phyloP scores from a whole-genome alignment of 2,113 vertebrate species.

The Tachysurus vachellii region DNA sequence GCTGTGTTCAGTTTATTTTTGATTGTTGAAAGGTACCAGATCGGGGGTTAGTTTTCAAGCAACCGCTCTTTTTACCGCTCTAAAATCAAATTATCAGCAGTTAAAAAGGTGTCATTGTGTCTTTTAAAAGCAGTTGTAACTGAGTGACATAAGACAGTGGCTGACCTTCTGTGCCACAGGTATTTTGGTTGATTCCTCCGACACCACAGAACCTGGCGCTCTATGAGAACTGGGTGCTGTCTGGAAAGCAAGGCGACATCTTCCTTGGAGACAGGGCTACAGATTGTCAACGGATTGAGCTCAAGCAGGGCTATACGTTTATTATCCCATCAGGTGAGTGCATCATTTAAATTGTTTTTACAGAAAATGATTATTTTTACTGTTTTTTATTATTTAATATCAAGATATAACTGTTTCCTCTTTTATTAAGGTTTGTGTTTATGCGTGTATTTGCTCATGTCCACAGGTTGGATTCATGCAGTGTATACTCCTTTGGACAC shows the following conservation, averaged over 20 bases:
- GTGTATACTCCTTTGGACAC: constrained; percentile 97
- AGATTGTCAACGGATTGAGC: constrained; percentile 93
- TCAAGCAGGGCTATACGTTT: constrained; percentile 95
- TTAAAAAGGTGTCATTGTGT: background rate
- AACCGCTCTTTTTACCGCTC: background rate
- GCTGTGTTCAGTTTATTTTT: background rate
- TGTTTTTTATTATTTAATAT: background rate
- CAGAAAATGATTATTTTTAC: background rate
- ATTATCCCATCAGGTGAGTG: constrained; percentile 94
- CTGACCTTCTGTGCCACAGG: constrained; percentile 68
- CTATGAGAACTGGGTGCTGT: constrained; percentile 99
- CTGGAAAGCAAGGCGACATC: constrained; percentile 97
- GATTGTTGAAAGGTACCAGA: background rate
- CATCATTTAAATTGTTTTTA: background rate
- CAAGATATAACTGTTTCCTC: background rate
- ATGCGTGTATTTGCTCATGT: constrained; percentile 7
- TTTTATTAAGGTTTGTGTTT: background rate
- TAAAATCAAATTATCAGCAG: background rate
- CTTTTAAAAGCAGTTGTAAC: background rate
- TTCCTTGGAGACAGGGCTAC: constrained; percentile 93
- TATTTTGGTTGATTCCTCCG: constrained; percentile 98
- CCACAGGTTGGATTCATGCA: constrained; percentile 94
- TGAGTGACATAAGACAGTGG: background rate
- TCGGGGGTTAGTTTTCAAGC: background rate
- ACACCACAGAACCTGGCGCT: constrained; percentile 93